Evolutionary conservation across 2,113 vertebrate genomes (phyloP).

Genomic region (Rafetus swinhoei): DNA sequence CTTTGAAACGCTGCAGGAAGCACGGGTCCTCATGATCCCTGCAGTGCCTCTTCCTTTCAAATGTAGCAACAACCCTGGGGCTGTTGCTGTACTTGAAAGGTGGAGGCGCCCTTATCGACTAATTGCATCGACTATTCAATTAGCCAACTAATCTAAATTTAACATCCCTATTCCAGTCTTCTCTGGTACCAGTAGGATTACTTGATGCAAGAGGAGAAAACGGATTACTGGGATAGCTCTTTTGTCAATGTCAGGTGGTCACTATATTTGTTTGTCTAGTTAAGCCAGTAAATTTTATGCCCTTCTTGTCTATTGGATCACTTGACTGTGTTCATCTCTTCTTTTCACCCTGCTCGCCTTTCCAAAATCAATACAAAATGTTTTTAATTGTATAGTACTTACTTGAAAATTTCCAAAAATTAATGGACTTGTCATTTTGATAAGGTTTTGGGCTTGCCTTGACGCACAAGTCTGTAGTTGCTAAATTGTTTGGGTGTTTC

Average conservation of each 20-base stretch:
- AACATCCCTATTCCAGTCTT: neutral
- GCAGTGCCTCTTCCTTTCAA: too few species aligned
- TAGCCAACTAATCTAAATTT: too few species aligned
- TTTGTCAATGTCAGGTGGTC: neutral
- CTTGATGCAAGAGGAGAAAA: neutral
- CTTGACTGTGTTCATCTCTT: neutral
- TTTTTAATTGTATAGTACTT: neutral
- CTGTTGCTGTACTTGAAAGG: too few species aligned
- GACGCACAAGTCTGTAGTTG: neutral
- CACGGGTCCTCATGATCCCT: too few species aligned
- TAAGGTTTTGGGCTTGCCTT: neutral
- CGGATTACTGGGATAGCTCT: neutral
- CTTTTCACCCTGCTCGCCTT: neutral
- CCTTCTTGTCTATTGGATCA: neutral
- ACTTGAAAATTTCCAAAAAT: neutral
- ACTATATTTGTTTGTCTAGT: neutral
- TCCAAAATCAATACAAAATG: neutral
- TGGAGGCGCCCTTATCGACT: too few species aligned
- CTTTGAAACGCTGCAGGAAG: too few species aligned
- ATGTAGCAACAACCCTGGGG: too few species aligned
- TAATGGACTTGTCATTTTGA: neutral
- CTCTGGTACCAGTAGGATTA: neutral
- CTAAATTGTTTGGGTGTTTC: neutral
- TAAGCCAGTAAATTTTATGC: neutral
- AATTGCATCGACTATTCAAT: too few species aligned